These are phyloP conservation scores for Poeciliopsis presidionis DNA, from an alignment of 2,797 vertebrate species.

Conservation along the genomic window DNA sequence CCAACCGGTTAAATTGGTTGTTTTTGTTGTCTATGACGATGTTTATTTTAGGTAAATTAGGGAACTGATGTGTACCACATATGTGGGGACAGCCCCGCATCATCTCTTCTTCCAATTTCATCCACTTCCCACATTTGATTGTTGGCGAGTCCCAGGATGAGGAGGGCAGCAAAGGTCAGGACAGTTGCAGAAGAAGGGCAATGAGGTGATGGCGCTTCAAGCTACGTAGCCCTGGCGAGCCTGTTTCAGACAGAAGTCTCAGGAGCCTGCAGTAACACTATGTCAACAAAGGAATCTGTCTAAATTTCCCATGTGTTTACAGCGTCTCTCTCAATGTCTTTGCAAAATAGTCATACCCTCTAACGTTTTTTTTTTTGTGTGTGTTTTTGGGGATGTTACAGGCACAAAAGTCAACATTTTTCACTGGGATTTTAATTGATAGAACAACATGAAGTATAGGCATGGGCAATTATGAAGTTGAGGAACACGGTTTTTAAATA, in stretches of 20 bases:
- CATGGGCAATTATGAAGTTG: not conserved
- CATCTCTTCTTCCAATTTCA: constrained; percentile 43
- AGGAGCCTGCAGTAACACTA: not conserved
- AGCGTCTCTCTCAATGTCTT: too few species aligned
- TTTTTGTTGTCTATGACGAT: constrained; percentile 42
- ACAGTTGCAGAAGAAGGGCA: constrained; percentile 50
- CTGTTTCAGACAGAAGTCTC: constrained; percentile 48
- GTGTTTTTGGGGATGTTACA: not conserved
- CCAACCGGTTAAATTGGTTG: constrained; percentile 45
- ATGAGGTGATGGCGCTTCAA: constrained; percentile 58
- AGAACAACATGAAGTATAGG: not conserved
- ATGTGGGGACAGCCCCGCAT: constrained; percentile 46
- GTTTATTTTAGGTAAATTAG: constrained; percentile 62
- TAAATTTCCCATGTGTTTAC: constrained; percentile 1
- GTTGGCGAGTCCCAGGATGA: constrained; percentile 34
- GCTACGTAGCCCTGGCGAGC: constrained; percentile 43
- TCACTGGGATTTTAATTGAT: not conserved
- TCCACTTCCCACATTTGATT: constrained; percentile 45
- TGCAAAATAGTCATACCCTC: not conserved
- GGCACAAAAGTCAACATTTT: not conserved
- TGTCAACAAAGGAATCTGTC: not conserved
- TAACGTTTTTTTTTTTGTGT: fast-evolving
- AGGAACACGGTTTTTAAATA: not conserved
- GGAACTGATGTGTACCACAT: constrained; percentile 48
- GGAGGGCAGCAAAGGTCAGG: constrained; percentile 64